phyloP scores from a whole-genome alignment of 2,113 vertebrate genomes.

The Cygnus buccinator region DNA sequence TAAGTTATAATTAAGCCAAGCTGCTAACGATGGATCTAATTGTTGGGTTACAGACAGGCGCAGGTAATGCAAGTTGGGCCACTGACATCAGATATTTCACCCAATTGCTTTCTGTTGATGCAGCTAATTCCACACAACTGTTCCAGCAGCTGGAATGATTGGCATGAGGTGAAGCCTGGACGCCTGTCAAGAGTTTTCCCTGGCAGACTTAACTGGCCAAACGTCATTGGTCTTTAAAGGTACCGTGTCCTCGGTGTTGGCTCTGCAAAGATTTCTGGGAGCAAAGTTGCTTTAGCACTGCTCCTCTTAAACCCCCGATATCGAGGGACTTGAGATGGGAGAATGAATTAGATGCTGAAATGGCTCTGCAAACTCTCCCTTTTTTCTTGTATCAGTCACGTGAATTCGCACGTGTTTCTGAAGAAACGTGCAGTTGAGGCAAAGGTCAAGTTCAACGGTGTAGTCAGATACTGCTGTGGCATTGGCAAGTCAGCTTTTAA shows the following conservation, averaged over 20 bases:
- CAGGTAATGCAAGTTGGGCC: background rate
- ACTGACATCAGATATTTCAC: slow-evolving; percentile 11
- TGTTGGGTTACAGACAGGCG: background rate
- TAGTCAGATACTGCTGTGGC: background rate
- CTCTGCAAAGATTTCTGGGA: background rate
- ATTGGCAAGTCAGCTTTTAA: background rate
- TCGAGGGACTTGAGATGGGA: background rate
- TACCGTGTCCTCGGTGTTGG: rapidly evolving
- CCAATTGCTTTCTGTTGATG: slow-evolving; percentile 4
- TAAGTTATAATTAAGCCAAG: slow-evolving; percentile 46
- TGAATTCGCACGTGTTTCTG: background rate
- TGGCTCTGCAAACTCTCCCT: background rate
- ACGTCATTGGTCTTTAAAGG: background rate
- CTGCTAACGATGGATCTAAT: slow-evolving; percentile 11
- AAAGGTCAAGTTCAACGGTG: background rate
- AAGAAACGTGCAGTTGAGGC: background rate
- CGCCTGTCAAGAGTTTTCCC: rapidly evolving
- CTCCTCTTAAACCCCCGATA: background rate
- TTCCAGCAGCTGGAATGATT: background rate
- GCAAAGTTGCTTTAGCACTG: background rate
- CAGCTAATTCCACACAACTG: slow-evolving; percentile 8
- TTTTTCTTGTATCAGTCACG: rapidly evolving
- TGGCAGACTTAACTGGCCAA: background rate
- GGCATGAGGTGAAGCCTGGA: background rate
- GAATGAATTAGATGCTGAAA: background rate